Evolutionary conservation across 2,888 invertebrate species (phyloP), one percentile per base, ranked within the genome.

Genomic region (Acrocera orbiculus): DNA sequence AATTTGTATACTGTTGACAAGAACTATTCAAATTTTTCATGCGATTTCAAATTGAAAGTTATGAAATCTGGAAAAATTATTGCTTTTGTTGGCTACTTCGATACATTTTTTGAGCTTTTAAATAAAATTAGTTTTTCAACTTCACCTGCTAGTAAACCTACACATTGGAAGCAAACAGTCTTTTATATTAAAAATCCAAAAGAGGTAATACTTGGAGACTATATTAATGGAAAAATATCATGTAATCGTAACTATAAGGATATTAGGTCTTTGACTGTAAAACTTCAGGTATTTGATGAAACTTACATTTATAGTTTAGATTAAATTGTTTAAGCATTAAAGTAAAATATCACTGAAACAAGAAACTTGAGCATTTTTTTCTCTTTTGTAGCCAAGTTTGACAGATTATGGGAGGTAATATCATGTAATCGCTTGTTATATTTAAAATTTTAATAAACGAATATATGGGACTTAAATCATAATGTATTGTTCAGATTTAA

Each of bases 41-140:
- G 76, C 6, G 58, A 72, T 9, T 87, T 90, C 52, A 63, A 65
- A 40, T 57, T 89, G 17, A 65, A 58, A 20, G 70, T 76, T 17
- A 63, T 57, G 2, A 67, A 67, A 46, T 70, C 74, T 46, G 79
- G 81, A 11, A 56, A 62, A 19, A 51, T 95, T 22, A 85, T 83
- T 3, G 80, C 82, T 3, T 63, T 93, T 40, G 78, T 81, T 35
- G 92, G 90, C 6, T 93, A 85, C 61, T 95, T 95, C 63, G 89
- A 92, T 59, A 79, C 78, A 16, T 77, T 74, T 51, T 90, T 92
- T 51, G 76, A 78, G 42, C 53, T 78, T 37, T 66, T 69, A 6
- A 63, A 65, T 45, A 56, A 64, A 16, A 64, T 77, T 4, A 54
- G 56, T 39, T 73, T 83, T 47, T 70, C 74, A 33, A 83, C 83